phyloP scores from a whole-genome alignment of 2,888 invertebrate species.

The Agrenia bidenticulata region DNA sequence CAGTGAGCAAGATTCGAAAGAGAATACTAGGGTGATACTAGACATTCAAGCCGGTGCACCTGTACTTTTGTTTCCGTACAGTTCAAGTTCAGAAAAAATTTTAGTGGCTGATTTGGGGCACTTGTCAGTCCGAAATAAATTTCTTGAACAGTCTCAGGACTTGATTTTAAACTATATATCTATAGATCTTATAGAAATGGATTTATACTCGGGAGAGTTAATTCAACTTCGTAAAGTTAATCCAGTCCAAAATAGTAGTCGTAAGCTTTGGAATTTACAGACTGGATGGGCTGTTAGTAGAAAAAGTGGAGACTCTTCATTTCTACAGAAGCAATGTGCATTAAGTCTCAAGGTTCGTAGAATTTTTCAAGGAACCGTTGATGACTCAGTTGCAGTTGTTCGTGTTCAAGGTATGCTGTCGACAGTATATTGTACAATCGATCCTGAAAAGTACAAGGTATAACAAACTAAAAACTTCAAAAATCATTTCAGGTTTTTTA shows the following conservation, averaged over 20 bases:
- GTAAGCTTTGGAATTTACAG: conserved; percentile 55
- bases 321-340: conserved; percentile 80
- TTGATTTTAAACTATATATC: conserved; percentile 56
- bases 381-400: conserved; percentile 69
- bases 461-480: conserved; percentile 1
- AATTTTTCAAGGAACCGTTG: conserved; percentile 62
- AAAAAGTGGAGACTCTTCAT: conserved; percentile 62
- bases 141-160: conserved; percentile 55
- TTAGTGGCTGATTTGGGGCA: conserved; percentile 79
- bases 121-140: conserved; percentile 74
- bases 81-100: conserved; percentile 73
- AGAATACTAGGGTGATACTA: conserved; percentile 61
- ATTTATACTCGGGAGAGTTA: conserved; percentile 65
- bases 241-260: conserved; percentile 4
- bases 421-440: conserved; percentile 77
- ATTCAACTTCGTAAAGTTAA: background rate
- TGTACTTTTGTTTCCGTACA: conserved; percentile 81
- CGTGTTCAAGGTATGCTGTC: conserved; percentile 81
- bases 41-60: conserved; percentile 74
- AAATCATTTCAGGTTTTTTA: background rate
- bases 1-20: background rate
- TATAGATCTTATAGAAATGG: conserved; percentile 73
- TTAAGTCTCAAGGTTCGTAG: conserved; percentile 77
- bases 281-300: conserved; percentile 61
- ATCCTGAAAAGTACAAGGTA: conserved; percentile 77